Evolutionary conservation across 2,888 invertebrate genomes (phyloP), one percentile per base, ranked within the genome.

Genomic region (Mellilla xanthometata): DNA sequence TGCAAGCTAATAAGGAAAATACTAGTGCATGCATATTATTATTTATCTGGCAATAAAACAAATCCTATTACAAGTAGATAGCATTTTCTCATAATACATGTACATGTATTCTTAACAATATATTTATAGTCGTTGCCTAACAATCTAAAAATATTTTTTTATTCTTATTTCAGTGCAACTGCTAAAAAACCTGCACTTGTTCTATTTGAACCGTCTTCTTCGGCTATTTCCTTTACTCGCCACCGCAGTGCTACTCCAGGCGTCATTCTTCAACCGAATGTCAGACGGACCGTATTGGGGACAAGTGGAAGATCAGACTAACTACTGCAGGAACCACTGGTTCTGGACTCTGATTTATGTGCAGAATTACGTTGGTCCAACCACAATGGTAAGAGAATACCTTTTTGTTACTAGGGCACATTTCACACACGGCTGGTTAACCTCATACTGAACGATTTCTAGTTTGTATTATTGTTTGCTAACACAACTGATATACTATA

Each of bases 251-350:
- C 60, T 84, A 1, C 55, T 83, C 0, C 72, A 81, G 59, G 72
- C 76, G 3, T 76, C 81, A 0, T 65, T 72, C 23, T 58, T 80
- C 8, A 65, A 81, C 28, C 65, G 64, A 1, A 53, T 78, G 26
- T 52, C 68, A 0, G 78, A 73, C 32, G 76, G 78, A 0, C 82
- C 81, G 1, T 23, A 79, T 64, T 65, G 92, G 90, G 5, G 74
- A 66, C 2, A 51, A 65, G 39, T 91, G 70, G 82, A 58, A 12
- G 0, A 15, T 2, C 39, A 58, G 29, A 61, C 62, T 0, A 46
- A 65, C 44, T 38, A 28, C 13, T 66, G 66, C 31, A 48, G 70
- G 7, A 33, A 31, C 6, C 55, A 66, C 36, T 83, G 82, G 82
- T 82, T 81, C 82, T 34, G 65, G 0, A 72, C 80, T 0, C 41